Evolutionary conservation across 1,140 invertebrate genomes (phyloP).

Genomic region (Gonatopus flavifemur): DNA sequence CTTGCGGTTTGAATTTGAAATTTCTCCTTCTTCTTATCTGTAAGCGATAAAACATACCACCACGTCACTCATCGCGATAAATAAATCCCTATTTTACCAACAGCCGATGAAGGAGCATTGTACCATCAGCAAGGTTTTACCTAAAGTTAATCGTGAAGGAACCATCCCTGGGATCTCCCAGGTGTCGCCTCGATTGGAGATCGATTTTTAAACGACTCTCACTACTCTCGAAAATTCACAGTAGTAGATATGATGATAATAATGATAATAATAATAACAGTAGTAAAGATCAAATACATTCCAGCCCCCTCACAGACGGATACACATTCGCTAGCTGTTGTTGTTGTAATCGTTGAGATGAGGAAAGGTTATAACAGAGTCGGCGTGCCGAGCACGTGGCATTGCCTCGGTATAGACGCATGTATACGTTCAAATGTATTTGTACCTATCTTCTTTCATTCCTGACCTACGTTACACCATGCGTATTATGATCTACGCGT

Average conservation of each 20-base stretch:
- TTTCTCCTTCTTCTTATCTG: too few species aligned
- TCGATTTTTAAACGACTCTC: neutral
- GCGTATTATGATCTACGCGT: conserved; percentile 35
- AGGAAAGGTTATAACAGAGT: conserved; percentile 8
- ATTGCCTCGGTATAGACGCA: too few species aligned
- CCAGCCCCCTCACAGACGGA: conserved; percentile 25
- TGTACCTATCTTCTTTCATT: conserved; percentile 29
- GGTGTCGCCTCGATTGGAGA: too few species aligned
- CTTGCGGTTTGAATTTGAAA: too few species aligned
- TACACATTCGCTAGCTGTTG: too few species aligned
- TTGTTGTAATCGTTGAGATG: conserved; percentile 25
- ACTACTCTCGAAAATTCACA: conserved; percentile 17
- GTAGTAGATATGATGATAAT: conserved; percentile 49
- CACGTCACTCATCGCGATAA: neutral
- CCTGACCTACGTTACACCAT: conserved; percentile 32
- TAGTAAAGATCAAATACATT: conserved; percentile 49
- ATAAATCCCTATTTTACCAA: conserved; percentile 8
- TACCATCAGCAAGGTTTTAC: neutral
- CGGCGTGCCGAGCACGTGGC: conserved; percentile 14
- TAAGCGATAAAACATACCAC: too few species aligned
- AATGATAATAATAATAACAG: conserved; percentile 52
- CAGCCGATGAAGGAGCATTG: conserved; percentile 1
- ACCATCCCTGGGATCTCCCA: too few species aligned
- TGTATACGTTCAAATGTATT: conserved; percentile 23
- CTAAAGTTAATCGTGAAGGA: neutral